Evolutionary conservation across 1,140 invertebrate genomes (phyloP).

Genomic region (Idris sp.): DNA sequence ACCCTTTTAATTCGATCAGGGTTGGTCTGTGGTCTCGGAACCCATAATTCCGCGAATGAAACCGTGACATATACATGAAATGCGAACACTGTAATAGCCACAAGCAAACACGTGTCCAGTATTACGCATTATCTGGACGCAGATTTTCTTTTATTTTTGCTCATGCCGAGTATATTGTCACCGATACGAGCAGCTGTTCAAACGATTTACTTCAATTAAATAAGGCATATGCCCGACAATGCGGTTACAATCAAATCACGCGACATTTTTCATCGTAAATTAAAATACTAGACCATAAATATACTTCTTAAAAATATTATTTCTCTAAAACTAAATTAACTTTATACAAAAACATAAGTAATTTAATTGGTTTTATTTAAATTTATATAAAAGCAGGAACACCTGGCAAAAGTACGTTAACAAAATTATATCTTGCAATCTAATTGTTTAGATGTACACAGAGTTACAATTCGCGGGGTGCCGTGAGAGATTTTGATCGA

Average conservation of each 20-base stretch:
- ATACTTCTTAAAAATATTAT: no score
- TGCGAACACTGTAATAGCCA: constrained; percentile 26
- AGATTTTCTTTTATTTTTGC: constrained; percentile 61
- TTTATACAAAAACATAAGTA: no score
- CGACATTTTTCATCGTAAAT: no score
- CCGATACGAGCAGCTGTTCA: constrained; percentile 34
- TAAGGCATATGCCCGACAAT: constrained; percentile 16
- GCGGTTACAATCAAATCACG: constrained; percentile 2
- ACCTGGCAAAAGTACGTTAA: no score
- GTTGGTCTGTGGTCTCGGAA: constrained; percentile 55
- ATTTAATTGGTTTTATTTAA: no score
- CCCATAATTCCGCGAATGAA: constrained; percentile 59
- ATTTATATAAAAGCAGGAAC: no score
- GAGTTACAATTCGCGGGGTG: constrained; percentile 53
- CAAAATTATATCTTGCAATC: no score
- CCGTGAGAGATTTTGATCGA: constrained; percentile 58
- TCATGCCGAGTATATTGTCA: constrained; percentile 25
- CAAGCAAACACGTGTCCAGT: constrained; percentile 58
- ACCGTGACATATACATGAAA: constrained; percentile 57
- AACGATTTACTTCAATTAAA: constrained; percentile 34
- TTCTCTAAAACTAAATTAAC: no score
- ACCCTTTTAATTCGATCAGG: constrained; percentile 48
- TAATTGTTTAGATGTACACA: constrained; percentile 4
- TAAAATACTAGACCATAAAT: no score
- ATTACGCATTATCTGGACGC: constrained; percentile 36